Evolutionary conservation across 2,888 invertebrate genomes (phyloP), one percentile per base, ranked within the genome.

Genomic region (Ophioninae sp.): DNA sequence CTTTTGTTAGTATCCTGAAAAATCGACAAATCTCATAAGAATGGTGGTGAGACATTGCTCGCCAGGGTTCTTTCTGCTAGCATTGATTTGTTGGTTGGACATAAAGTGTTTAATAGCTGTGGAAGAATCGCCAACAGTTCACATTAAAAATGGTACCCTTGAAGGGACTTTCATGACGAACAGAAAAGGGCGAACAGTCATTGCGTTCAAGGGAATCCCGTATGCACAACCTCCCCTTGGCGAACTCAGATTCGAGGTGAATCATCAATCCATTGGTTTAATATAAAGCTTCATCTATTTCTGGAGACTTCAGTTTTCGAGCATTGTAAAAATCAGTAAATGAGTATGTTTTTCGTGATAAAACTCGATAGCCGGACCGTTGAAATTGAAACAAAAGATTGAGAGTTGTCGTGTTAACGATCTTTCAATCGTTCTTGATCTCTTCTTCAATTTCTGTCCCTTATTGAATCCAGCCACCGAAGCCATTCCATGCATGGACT

Each of bases 171-270:
- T 93, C 82, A 92, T 95, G 93, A 93, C 92, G 83, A 94, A 94
- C 0, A 93, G 95, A 83, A 93, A 91, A 39, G 95, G 95, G 0
- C 93, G 94, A 82, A 93, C 93, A 84, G 94, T 96, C 87, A 92
- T 94, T 0, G 95, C 95, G 0, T 96, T 95, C 88, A 94, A 95
- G 78, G 94, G 95, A 2, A 93, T 96, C 67, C 96, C 96, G 0
- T 96, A 94, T 88, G 96, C 96, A 0, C 88, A 93, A 79, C 95
- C 96, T 0, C 96, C 96, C 0, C 63, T 96, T 2, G 95, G 94
- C 17, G 93, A 95, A 5, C 92, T 96, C 9, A 93, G 96, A 87
- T 96, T 96, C 90, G 94, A 95, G 94, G 95, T 95, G 93, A 73
- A 61, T 13, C 9, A 72, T 51, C 10, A 23, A 10, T 51, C 51